A percentile compares a stretch with the other conserved stretches of the same genome.
These are phyloP conservation scores for Galaxias olidus DNA, from an alignment of 2,797 vertebrate genomes.

Conservation along the genomic window DNA sequence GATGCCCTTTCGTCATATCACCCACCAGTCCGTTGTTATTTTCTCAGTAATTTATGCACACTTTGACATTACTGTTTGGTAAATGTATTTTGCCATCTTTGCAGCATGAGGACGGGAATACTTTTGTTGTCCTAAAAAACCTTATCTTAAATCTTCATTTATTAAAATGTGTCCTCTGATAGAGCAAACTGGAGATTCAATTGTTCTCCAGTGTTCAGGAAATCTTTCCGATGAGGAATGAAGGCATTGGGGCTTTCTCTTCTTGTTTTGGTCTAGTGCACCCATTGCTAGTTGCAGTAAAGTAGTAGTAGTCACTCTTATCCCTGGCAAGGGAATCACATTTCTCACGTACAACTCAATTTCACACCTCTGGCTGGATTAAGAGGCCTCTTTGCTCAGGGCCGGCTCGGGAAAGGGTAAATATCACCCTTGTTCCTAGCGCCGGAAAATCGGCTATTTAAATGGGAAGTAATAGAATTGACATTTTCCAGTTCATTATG, in stretches of 20 bases:
- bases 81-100: too few relatives aligned
- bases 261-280: too few relatives aligned
- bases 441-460: conserved; percentile 73
- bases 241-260: too few relatives aligned
- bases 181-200: too few relatives aligned
- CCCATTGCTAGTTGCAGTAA: too few relatives aligned
- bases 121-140: too few relatives aligned
- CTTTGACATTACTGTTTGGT: conserved; percentile 64
- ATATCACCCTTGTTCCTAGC: conserved; percentile 72
- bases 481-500: conserved; percentile 83
- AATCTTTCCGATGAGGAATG: too few relatives aligned
- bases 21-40: conserved; percentile 55
- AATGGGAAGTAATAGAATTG: conserved; percentile 78
- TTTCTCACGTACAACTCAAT: conserved; percentile 62
- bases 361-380: conserved; percentile 70
- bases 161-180: too few relatives aligned
- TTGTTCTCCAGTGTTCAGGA: too few relatives aligned
- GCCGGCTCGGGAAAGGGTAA: conserved; percentile 64
- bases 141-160: too few relatives aligned
- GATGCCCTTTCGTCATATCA: conserved; percentile 79
- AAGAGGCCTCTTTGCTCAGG: conserved; percentile 65
- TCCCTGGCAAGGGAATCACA: conserved; percentile 61
- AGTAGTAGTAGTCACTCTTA: conserved; percentile 29
- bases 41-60: conserved; percentile 65
- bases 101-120: conserved; percentile 2